Evolutionary conservation across 2,113 vertebrate species (phyloP), one percentile per base, ranked within the genome.

Genomic region (Nycticryphes semicollaris): DNA sequence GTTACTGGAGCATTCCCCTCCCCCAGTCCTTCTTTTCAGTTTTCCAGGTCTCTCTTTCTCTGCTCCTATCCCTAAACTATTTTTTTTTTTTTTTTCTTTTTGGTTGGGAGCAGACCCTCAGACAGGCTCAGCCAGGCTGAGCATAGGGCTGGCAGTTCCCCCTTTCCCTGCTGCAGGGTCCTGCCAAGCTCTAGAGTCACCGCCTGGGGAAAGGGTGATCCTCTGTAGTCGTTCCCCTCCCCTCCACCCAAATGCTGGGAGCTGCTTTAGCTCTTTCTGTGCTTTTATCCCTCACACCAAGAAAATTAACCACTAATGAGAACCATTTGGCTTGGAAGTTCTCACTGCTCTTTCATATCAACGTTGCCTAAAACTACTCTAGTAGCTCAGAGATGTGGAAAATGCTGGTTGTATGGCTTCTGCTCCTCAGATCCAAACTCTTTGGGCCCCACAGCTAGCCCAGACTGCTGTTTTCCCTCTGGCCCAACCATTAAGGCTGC

Each of bases 211-310:
- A 82, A 88, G 89, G 57, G 68, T 72, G 64, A 91, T 91, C 62
- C 76, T 89, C 87, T 91, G 67, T 72, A 94, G 77, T 66, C 68
- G 73, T 91, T 94, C 54, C 60, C 45, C 57, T 89, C 14, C 51
- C 33, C 69, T 93, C 74, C 66, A 68, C 69, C 31, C 63, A 82
- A 39, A 87, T 0, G 1, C 80, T 92, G 51, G 51, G 47, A 93
- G 69, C 79, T 72, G 48, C 62, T 91, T 91, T 75, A 66, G 84
- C 39, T 92, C 74, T 68, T 92, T 93, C 84, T 93, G 77, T 2
- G 14, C 74, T 94, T 97, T 95, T 76, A 91, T 96, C 84, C 89
- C 56, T 94, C 87, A 87, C 86, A 96, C 60, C 56, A 94, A 89
- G 86, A 89, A 91, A 94, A 94, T 85, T 62, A 91, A 73, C 66